Base-by-base conservation (phyloP, 2,797 vertebrate genomes). In the Clarias platycephalus region DNA sequence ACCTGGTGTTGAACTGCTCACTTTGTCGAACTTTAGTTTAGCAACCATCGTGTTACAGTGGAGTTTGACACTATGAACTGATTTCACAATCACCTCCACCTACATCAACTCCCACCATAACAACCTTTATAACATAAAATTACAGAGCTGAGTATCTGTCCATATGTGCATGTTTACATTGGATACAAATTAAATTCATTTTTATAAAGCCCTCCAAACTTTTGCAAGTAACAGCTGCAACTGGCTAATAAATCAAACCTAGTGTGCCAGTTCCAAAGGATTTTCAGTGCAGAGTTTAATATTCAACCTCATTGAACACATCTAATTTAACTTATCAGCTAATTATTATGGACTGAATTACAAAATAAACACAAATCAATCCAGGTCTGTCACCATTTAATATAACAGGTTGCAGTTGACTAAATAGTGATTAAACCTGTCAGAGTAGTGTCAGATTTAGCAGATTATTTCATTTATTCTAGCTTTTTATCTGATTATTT, bases 171-270 rank as follows among this genome's bases (percentile, higher is more conserved):
- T 76, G 53, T 31, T 49, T 16, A 49, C 70, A 49, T 53, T 53
- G 44, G 12, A 12, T 49, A 49, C 44, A 49, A 49, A 49, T 49
- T 49, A 3, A 49, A 49, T 49, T 49, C 18, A 53, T 53, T 80
- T 40, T 53, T 49, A 49, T 66, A 28, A 53, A 79, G 63, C 26
- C 34, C 26, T 66, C 1, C 10, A 55, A 80, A 64, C 40, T 0
- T 66, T 80, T 80, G 18, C 40, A 66, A 80, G 16, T 31, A 80
- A 31, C 62, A 80, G 18, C 78, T 80, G 62, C 78, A 80, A 80
- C 62, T 80, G n/a, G 4, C 8, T 80, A 66, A 80, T 80, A 66
- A 66, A 80, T 80, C n/a, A 80, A 53, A 22, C n/a, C 37, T 77
- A 28, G 53, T 37, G n/a, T 44, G 34, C 44, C n/a, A 16, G 24